A percentile compares a stretch with the other conserved stretches of the same genome.
Conservation (phyloP, 2,113 vertebrate species). For the Tupaia chinensis region DNA sequence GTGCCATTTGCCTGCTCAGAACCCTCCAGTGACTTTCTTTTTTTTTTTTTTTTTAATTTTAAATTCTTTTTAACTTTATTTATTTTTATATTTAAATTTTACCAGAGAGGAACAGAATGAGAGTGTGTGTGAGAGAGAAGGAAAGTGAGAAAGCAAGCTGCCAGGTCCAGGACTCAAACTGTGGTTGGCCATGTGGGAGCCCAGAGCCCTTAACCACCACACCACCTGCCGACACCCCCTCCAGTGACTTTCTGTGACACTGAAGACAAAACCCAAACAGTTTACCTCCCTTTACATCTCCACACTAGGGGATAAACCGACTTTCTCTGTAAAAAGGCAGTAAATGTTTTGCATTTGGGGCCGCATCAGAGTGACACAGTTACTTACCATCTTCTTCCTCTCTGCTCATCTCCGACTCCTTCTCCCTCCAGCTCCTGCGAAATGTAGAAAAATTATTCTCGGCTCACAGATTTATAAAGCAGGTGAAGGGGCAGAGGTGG, state of each 20-base stretch:
- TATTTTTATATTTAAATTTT: no score
- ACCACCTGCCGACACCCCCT: background rate
- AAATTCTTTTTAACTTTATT: no score
- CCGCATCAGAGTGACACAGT: background rate
- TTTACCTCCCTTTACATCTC: background rate
- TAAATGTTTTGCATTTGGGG: background rate
- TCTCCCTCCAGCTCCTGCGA: background rate
- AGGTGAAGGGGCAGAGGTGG: background rate
- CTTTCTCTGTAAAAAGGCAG: background rate
- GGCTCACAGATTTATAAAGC: background rate
- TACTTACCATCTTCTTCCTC: background rate
- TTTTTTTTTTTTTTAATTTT: no score
- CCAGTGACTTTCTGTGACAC: background rate
- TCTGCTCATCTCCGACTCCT: background rate
- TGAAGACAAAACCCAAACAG: background rate
- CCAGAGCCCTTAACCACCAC: no score
- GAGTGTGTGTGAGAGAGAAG: no score
- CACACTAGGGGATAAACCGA: background rate
- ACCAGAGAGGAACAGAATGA: no score
- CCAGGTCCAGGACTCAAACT: no score
- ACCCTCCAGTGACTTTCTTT: background rate
- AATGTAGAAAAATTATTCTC: background rate
- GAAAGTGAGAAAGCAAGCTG: no score
- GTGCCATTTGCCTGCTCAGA: background rate
- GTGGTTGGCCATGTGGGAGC: no score